Base-by-base conservation (phyloP, 2,797 vertebrate genomes). In the Sebastes minor region DNA sequence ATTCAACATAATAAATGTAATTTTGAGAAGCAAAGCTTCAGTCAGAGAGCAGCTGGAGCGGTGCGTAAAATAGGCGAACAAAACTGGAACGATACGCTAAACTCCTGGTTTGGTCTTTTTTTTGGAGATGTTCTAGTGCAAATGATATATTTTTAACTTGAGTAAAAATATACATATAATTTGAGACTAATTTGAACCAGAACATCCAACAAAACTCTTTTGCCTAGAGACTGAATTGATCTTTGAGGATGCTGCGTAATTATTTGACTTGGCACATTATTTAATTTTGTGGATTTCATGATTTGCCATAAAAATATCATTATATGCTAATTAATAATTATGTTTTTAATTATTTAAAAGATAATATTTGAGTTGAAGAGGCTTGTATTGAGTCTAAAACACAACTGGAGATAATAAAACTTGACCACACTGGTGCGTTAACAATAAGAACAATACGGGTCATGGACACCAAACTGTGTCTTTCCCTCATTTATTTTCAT, bases 1-100 rank as follows among this genome's bases (percentile, higher is more conserved):
- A 94, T 95, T 97, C 95, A 95, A 94, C 94, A 93, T 89, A 93
- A 96, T 93, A 95, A 95, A 97, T 95, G 90, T 94, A 93, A 92
- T 95, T 96, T 95, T 92, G 86, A 94, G 91, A 78, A 9, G n/a
- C 69, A 70, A 57, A 81, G 71, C 77, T 67, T 76, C 67, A 71
- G 74, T 55, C 65, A 63, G 55, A 84, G 76, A 76, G 85, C 86
- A 71, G 55, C 70, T 86, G 84, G 4, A 64, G 76, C 83, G 42
- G 84, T 94, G 90, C 91, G 87, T 91, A 94, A 95, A 94, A 86
- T 2, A 60, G 74, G 59, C 67, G 42, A 81, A 64, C 18, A 87
- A 82, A 85, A 33, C 27, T 72, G 66, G 71, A 81, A 71, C 46
- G 20, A 8, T 11, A 63, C 9, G 46, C 57, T 65, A 1, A 78